Percentiles rank a stretch among this genome's conserved stretches.
These are phyloP conservation scores for Clupea harengus DNA, from an alignment of 2,113 vertebrate genomes.

Conservation along the genomic window DNA sequence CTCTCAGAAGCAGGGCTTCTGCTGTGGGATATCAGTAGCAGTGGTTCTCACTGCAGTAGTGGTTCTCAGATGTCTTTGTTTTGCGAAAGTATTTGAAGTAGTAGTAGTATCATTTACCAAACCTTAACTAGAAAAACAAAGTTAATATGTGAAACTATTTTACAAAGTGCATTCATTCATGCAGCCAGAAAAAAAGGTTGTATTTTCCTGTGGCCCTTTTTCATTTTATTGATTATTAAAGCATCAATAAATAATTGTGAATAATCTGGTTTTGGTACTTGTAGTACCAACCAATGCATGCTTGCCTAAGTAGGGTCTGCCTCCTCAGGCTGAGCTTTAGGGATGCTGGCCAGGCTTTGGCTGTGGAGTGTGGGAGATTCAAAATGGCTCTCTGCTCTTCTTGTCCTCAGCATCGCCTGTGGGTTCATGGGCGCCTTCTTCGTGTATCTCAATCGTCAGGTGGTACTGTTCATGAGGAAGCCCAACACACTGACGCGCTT, in stretches of 20 bases:
- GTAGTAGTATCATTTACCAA: background rate
- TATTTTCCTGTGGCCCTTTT: background rate
- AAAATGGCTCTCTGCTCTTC: background rate
- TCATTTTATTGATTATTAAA: too few relatives aligned
- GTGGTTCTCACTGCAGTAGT: too few relatives aligned
- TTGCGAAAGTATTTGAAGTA: background rate
- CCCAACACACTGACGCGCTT: constrained; percentile 80
- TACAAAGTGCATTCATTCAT: background rate
- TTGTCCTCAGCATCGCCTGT: constrained; percentile 69
- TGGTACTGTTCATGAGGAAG: constrained; percentile 84
- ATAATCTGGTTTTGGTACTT: too few relatives aligned
- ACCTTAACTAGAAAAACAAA: background rate
- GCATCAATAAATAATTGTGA: too few relatives aligned
- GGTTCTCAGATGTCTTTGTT: too few relatives aligned
- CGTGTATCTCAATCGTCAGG: constrained; percentile 90
- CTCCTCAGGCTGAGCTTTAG: background rate
- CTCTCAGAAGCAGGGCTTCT: too few relatives aligned
- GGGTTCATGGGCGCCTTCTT: constrained; percentile 93
- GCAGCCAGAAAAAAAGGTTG: background rate
- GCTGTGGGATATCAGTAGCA: too few relatives aligned
- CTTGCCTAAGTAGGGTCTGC: background rate
- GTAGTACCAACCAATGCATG: background rate
- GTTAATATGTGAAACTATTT: background rate
- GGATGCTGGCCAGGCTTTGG: background rate
- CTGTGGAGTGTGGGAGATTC: background rate